Conservation (phyloP, 2,113 vertebrate species). For the Bos javanicus region DNA sequence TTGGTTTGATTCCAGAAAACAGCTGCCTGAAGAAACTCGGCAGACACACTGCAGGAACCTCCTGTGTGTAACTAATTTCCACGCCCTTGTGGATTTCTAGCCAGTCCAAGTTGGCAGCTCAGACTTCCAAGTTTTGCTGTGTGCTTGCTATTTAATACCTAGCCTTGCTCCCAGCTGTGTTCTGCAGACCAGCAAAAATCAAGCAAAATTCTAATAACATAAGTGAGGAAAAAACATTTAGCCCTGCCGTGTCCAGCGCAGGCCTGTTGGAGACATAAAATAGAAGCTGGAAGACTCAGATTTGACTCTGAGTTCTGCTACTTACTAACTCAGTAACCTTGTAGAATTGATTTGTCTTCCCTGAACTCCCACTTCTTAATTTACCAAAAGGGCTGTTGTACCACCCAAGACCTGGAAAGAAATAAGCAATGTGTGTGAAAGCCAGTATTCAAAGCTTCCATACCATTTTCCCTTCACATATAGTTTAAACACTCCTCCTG, state of each 20-base stretch:
- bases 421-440: background rate
- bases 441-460: fast-evolving
- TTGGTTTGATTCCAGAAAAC: background rate
- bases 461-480: fast-evolving
- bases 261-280: fast-evolving
- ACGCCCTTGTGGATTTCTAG: background rate
- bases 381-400: background rate
- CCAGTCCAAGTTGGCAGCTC: conserved; percentile 15
- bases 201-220: background rate
- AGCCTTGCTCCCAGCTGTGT: background rate
- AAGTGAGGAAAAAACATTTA: background rate
- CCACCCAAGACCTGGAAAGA: fast-evolving
- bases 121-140: background rate
- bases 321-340: background rate
- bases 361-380: background rate
- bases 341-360: background rate
- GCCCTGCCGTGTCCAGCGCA: fast-evolving
- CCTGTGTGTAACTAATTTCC: conserved; percentile 18
- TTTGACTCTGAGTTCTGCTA: background rate
- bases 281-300: too few relatives aligned
- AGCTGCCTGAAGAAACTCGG: background rate
- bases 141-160: background rate
- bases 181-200: background rate
- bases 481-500: background rate
- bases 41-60: background rate